These are phyloP conservation scores for Volucella inflata DNA, from an alignment of 2,888 invertebrate genomes.

Conservation along the genomic window DNA sequence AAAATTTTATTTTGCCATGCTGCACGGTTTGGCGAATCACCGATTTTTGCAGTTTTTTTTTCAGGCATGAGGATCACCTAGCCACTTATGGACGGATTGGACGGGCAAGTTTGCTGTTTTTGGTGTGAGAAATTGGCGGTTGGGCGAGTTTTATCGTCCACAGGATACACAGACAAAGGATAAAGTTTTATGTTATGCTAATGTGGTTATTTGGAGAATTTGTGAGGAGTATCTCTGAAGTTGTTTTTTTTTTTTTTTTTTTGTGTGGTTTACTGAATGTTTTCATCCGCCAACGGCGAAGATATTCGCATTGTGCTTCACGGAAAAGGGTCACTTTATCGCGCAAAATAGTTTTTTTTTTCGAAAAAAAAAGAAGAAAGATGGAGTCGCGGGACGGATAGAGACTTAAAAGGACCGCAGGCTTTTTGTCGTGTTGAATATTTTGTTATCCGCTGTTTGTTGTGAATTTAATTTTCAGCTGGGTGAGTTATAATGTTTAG, in stretches of 20 bases:
- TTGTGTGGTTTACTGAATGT: not conserved
- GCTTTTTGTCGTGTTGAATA: conserved; percentile 41
- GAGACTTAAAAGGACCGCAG: conserved; percentile 5
- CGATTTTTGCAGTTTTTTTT: conserved; percentile 10
- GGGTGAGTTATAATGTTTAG: too few species aligned
- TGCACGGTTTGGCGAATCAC: not conserved
- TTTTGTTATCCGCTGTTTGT: conserved; percentile 38
- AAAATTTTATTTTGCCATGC: conserved; percentile 60
- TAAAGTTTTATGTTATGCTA: conserved; percentile 71
- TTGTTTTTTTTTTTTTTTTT: conserved; percentile 11
- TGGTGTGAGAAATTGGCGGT: not conserved
- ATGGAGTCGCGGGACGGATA: not conserved
- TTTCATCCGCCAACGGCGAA: conserved; percentile 20
- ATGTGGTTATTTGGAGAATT: conserved; percentile 69
- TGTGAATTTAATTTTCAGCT: conserved; percentile 32
- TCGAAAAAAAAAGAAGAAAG: not conserved
- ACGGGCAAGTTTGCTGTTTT: conserved; percentile 22
- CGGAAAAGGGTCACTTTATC: conserved; percentile 66
- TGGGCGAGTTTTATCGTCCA: conserved; percentile 25
- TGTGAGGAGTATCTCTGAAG: conserved; percentile 25
- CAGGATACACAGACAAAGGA: conserved; percentile 48
- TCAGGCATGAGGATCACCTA: conserved; percentile 29
- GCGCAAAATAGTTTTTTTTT: conserved; percentile 55
- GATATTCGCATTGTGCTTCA: conserved; percentile 17
- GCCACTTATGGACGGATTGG: not conserved